Evolutionary conservation across 2,888 invertebrate species (phyloP), one percentile per base, ranked within the genome.

Genomic region (Oasisia sp.): DNA sequence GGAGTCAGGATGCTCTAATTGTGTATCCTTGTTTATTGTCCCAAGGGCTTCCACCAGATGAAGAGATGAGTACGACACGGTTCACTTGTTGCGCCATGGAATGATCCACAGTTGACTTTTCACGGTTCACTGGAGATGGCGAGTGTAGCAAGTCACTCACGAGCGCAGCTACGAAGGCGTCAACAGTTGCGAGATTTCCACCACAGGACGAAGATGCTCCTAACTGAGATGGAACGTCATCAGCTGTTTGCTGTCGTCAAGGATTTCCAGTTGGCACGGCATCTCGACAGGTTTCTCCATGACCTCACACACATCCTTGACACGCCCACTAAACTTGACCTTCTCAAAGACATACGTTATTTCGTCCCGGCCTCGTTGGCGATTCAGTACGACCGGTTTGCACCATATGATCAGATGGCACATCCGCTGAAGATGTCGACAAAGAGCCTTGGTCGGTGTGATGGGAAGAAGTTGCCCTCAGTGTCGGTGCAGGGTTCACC

Each of bases 301-400:
- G 94, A 94, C 32, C 93, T 95, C 19, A 92, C 92, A 44, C 91
- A 94, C 9, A 91, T 95, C n/a, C 93, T 95, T 32, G 93, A 94
- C 92, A 95, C 95, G 0, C 94, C 94, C n/a, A 94, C 94, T 27
- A 95, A 95, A 92, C 92, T 95, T 50, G 95, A 95, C 58, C 93
- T 95, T 1, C 93, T 95, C 32, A 94, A 94, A 74, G 94, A 95
- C 89, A 93, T 95, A 19, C 93, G 95, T 27, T 93, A 94, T 90
- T 94, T 95, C 91, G 93, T 95, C 7, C 94, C 94, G 74, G 92
- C 93, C 11, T 92, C 92, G n/a, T n/a, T 74, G 74, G 27, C 74
- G n/a, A 74, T 74, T 74, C 74, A 74, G 91, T 95, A 94, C 92
- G 94, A 94, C 44, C 93, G 92, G 12, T 32, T 92, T 90, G 94